Conservation (phyloP, 2,888 invertebrate species). For the Microplitis manilae region DNA sequence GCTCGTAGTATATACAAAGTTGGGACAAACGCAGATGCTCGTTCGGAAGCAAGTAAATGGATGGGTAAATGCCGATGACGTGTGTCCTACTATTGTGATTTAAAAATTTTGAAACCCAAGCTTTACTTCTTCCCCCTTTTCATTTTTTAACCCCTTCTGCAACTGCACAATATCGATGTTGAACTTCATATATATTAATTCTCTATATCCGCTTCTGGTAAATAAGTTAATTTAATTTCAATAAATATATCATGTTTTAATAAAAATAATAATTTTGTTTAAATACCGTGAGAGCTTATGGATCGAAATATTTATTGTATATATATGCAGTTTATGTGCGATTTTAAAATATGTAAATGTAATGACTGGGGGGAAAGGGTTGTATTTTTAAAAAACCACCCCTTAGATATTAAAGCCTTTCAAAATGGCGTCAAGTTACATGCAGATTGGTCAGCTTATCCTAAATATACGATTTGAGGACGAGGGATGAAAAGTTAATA, state of each 20-base stretch:
- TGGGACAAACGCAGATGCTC: constrained; percentile 51
- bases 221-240: not conserved
- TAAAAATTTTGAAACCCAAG: constrained; percentile 65
- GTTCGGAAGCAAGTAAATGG: constrained; percentile 52
- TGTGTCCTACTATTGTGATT: constrained; percentile 69
- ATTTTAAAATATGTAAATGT: constrained; percentile 34
- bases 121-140: constrained; percentile 45
- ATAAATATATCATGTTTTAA: too few relatives aligned
- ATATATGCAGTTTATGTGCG: not conserved
- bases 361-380: constrained; percentile 5
- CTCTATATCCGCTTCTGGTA: not conserved
- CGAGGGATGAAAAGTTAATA: constrained; percentile 18
- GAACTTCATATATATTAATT: not conserved
- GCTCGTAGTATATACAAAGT: constrained; percentile 22
- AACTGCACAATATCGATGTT: not conserved
- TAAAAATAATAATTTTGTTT: too few relatives aligned
- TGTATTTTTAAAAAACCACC: constrained; percentile 29
- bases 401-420: constrained; percentile 59
- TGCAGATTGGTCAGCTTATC: constrained; percentile 68
- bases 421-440: constrained; percentile 68
- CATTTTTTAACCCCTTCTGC: not conserved
- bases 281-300: too few relatives aligned
- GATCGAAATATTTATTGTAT: not conserved
- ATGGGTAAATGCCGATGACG: constrained; percentile 61
- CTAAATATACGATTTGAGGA: constrained; percentile 1